These are phyloP conservation scores for Baronia brevicornis DNA, from an alignment of 2,888 invertebrate genomes.

Conservation along the genomic window DNA sequence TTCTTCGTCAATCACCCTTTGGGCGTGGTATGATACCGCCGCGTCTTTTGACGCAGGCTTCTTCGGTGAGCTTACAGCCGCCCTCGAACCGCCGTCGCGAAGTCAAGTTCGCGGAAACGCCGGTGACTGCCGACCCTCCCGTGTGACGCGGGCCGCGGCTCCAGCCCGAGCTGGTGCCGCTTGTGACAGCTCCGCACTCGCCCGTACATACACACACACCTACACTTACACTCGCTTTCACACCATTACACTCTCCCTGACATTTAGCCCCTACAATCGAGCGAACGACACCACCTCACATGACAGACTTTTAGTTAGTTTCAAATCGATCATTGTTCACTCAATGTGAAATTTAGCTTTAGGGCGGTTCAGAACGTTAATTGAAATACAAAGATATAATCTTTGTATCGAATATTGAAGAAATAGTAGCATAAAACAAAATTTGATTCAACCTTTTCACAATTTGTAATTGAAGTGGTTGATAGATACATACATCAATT, in stretches of 20 bases:
- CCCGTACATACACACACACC: slow-evolving; percentile 21
- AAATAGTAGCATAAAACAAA: slow-evolving; percentile 11
- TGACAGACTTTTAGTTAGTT: slow-evolving; percentile 46
- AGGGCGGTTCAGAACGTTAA: too few species aligned
- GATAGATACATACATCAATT: too few species aligned
- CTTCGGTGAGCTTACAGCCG: slow-evolving; percentile 67
- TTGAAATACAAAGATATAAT: too few species aligned
- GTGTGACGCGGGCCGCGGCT: slow-evolving; percentile 73
- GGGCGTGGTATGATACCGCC: slow-evolving; percentile 39
- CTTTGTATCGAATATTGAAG: too few species aligned
- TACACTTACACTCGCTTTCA: slow-evolving; percentile 10
- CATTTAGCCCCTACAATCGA: slow-evolving; percentile 29
- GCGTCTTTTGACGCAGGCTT: slow-evolving; percentile 51
- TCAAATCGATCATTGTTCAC: too few species aligned
- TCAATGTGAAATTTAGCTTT: too few species aligned
- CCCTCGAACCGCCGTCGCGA: slow-evolving; percentile 52
- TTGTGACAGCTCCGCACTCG: slow-evolving; percentile 38
- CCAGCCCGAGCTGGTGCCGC: slow-evolving; percentile 74
- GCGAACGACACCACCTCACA: slow-evolving; percentile 43
- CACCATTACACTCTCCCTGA: slow-evolving; percentile 39
- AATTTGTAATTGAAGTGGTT: too few species aligned
- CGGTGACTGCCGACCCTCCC: slow-evolving; percentile 39
- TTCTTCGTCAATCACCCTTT: slow-evolving; percentile 82
- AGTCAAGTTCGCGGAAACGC: slow-evolving; percentile 69
- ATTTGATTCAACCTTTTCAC: too few species aligned